Percentiles rank a stretch among this genome's conserved stretches.
phyloP scores from a whole-genome alignment of 2,888 invertebrate species.

The Tribolium freemani region DNA sequence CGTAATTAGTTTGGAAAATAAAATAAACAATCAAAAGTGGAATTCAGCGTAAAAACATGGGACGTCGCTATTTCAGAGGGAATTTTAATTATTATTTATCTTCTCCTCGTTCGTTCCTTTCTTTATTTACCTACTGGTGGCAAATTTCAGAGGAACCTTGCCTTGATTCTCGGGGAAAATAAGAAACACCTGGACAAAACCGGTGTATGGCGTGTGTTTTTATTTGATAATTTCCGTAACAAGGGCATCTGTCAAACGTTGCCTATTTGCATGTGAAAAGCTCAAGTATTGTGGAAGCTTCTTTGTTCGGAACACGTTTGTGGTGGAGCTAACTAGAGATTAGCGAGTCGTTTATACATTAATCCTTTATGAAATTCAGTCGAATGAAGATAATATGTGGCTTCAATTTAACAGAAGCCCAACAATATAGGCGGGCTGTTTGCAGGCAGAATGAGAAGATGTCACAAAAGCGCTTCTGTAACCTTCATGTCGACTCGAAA shows the following conservation, averaged over 20 bases:
- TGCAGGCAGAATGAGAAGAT: conserved; percentile 5
- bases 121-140: conserved; percentile 6
- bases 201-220: not conserved
- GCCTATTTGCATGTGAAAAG: conserved; percentile 45
- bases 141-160: not conserved
- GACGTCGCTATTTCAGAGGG: conserved; percentile 3
- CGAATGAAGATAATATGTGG: conserved; percentile 34
- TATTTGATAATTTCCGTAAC: conserved; percentile 39
- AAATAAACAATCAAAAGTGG: conserved; percentile 30
- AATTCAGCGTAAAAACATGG: conserved; percentile 10
- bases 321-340: conserved; percentile 41
- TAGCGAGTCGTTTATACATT: conserved; percentile 42
- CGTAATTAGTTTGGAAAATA: conserved; percentile 20
- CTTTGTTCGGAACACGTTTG: conserved; percentile 43
- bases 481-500: conserved; percentile 1
- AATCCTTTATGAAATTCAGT: conserved; percentile 41
- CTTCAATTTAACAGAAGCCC: conserved; percentile 22
- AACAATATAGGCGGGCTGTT: conserved; percentile 13
- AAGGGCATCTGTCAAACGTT: conserved; percentile 44
- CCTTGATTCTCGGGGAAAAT: not conserved
- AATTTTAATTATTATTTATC: conserved; percentile 33
- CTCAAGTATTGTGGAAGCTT: conserved; percentile 41
- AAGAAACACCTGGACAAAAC: not conserved
- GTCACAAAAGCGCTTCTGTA: conserved; percentile 8
- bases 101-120: not conserved